Conservation (phyloP, 2,888 invertebrate genomes). For the Caenorhabditis macrosperma region DNA sequence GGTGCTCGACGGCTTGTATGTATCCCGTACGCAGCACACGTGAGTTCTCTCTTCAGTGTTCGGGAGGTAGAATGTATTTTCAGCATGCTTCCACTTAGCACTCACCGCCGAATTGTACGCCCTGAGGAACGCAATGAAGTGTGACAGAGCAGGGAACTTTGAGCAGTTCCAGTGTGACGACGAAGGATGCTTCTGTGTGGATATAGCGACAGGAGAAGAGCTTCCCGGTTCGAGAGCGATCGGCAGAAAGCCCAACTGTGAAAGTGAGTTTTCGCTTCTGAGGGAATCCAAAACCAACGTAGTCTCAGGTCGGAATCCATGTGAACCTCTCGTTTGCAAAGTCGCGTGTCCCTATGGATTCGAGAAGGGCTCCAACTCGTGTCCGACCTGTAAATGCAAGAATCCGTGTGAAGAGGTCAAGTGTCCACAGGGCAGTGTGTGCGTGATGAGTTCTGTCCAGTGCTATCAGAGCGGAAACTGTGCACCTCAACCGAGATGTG, state of each 20-base stretch:
- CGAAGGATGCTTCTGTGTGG: slow-evolving; percentile 75
- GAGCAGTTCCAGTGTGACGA: slow-evolving; percentile 76
- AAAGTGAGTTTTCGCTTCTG: slow-evolving; percentile 35
- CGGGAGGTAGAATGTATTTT: slow-evolving; percentile 6
- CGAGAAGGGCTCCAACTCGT: slow-evolving; percentile 68
- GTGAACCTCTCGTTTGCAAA: slow-evolving; percentile 60
- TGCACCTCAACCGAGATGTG: slow-evolving; percentile 75
- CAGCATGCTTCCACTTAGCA: slow-evolving; percentile 74
- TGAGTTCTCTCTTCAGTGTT: too few species aligned
- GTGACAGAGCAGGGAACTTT: slow-evolving; percentile 73
- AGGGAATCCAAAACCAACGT: too few species aligned
- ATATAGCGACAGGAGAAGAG: slow-evolving; percentile 70
- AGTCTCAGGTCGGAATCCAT: slow-evolving; percentile 57
- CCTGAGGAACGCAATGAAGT: slow-evolving; percentile 62
- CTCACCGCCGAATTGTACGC: slow-evolving; percentile 73
- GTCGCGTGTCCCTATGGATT: slow-evolving; percentile 69
- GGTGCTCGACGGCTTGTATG: slow-evolving; percentile 69
- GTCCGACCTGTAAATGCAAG: slow-evolving; percentile 74
- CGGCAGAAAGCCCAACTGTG: slow-evolving; percentile 66
- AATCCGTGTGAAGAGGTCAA: slow-evolving; percentile 74
- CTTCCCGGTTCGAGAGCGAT: slow-evolving; percentile 66
- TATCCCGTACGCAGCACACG: slow-evolving; percentile 72
- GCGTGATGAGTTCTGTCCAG: slow-evolving; percentile 71
- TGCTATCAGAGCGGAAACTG: slow-evolving; percentile 73
- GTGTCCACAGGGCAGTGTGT: slow-evolving; percentile 72